phyloP scores from a whole-genome alignment of 2,113 vertebrate genomes.

The Cyanistes caeruleus region DNA sequence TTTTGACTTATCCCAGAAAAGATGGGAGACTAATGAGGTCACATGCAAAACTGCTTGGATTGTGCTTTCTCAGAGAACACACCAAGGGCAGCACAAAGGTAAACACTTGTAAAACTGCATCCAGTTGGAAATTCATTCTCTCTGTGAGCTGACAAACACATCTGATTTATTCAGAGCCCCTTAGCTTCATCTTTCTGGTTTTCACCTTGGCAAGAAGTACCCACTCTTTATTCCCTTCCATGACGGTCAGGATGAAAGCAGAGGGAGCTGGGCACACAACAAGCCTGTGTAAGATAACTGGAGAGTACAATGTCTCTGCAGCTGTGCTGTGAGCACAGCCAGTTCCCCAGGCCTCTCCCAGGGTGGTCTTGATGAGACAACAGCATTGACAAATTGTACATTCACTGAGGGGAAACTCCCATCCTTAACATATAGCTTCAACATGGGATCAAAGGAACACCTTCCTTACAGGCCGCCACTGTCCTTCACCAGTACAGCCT shows the following conservation, averaged over 20 bases:
- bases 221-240: neutral
- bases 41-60: neutral
- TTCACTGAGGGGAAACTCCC: neutral
- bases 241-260: neutral
- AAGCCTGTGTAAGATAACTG: neutral
- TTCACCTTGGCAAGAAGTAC: neutral
- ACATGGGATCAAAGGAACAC: fast-evolving
- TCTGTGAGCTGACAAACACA: neutral
- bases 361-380: neutral
- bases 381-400: neutral
- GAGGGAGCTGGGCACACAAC: neutral
- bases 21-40: neutral
- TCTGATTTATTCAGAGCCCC: neutral
- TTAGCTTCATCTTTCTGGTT: neutral
- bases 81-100: neutral
- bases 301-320: neutral
- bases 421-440: neutral
- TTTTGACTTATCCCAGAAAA: conserved; percentile 62
- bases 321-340: neutral
- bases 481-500: neutral
- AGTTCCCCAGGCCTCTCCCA: neutral
- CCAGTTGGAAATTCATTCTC: neutral
- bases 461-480: neutral
- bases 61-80: neutral
- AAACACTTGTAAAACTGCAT: neutral